Evolutionary conservation across 2,113 vertebrate species (phyloP), one percentile per base, ranked within the genome.

Genomic region (Reinhardtius hippoglossoides): DNA sequence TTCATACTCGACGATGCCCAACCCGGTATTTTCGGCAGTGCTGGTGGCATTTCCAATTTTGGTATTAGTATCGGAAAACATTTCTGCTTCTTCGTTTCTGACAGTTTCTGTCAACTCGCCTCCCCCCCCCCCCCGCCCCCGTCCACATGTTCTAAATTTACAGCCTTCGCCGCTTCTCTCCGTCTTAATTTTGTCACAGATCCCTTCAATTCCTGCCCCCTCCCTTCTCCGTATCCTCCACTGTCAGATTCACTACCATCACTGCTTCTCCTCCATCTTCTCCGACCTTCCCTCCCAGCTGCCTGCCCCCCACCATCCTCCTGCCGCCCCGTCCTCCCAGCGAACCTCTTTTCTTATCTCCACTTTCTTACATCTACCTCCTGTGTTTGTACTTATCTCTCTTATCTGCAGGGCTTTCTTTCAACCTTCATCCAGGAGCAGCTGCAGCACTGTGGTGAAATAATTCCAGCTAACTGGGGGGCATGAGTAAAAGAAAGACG

Each of bases 231-330:
- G 2, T 79, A 57, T 46, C 50, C 55, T 67, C 44, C 40, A 3
- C 52, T 78, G 78, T 82, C 83, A 75, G 46, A 67, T 69, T 71
- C 67, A 88, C 81, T 70, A 66, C 42, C 66, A 27, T 79, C 80
- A 74, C 48, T n/a, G 15, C 16, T 14, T 62, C 55, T 80, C 74
- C 61, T 69, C 77, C 66, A 52, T 56, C 62, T 44, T 71, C 68
- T 74, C 37, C 1, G 3, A 6, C 14, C 24, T 35, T 71, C 64
- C 65, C 68, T 74, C 63, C 66, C 40, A 42, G 40, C 12, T 71
- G 1, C 69, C 12, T 52, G 21, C n/a, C 21, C 18, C 46, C 13
- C 3, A 16, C 21, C 46, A 3, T 13, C 44, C 42, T 44, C 58
- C 27, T 46, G 23, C 21, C 18, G 55, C 54, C 23, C 8, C 40